Evolutionary conservation across 2,113 vertebrate species (phyloP), one percentile per base, ranked within the genome.

Genomic region (Tachysurus vachellii): DNA sequence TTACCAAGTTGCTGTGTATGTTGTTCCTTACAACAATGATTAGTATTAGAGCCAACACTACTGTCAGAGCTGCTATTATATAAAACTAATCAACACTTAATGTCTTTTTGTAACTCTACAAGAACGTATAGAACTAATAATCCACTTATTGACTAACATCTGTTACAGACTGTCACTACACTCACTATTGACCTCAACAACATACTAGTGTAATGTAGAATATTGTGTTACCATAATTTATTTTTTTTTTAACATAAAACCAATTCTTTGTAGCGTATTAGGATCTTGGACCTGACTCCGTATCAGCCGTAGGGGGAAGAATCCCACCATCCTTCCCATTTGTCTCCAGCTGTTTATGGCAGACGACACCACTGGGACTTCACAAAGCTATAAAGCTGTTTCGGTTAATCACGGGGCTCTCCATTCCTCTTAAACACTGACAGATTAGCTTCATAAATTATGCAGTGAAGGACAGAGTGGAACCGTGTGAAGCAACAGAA

Each of bases 381-480:
- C 82, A 81, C 83, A 64, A 61, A 84, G 77, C 86, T 85, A 77
- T 61, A 89, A 89, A 89, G 84, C 86, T 83, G 84, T 26, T 71
- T 19, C 86, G 76, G 88, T 77, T 89, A 83, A 89, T 85, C 83
- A 77, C 80, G 71, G 83, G 86, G 56, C 89, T 89, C 89, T 85
- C 83, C 90, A 61, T 85, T 86, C 90, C 85, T 87, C 88, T 93
- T 92, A 90, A 91, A 92, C 88, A 89, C 90, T 88, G 93, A 94
- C 94, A 95, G 94, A 95, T 95, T 95, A 94, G 92, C 91, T 91
- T 94, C 90, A 94, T 95, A 93, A 94, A 95, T 95, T 94, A 95
- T 95, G 94, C 94, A 94, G 93, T 88, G 91, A 91, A 89, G 93
- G 94, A 92, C 93, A 93, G 93, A 89, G 93, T 93, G 94, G 92